Percentiles rank a stretch among this genome's conserved stretches.
Evolutionary conservation across 2,797 vertebrate genomes (phyloP).

Genomic region (Decapterus maruadsi): DNA sequence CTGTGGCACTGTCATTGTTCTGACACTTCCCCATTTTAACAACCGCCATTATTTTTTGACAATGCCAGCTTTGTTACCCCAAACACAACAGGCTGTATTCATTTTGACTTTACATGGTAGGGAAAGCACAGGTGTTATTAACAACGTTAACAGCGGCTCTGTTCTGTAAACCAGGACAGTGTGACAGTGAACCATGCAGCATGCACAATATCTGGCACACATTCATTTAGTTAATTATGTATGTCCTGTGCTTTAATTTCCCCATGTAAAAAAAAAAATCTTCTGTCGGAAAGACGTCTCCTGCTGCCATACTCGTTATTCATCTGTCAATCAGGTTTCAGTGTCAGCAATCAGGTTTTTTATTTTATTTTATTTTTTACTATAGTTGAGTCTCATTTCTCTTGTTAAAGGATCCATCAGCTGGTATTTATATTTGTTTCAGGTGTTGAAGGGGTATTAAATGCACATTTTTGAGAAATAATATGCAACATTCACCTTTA

Average conservation of each 20-base stretch:
- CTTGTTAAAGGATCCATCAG: no score
- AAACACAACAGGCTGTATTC: constrained; percentile 15
- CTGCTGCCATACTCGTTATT: neutral
- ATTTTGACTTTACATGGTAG: neutral
- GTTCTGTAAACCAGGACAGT: neutral
- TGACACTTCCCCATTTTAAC: constrained; percentile 11
- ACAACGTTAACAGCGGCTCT: neutral
- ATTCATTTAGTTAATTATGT: constrained; percentile 2
- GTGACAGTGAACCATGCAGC: neutral
- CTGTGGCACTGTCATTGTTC: constrained; percentile 7
- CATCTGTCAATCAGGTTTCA: neutral
- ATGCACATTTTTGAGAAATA: no score
- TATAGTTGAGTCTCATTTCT: no score
- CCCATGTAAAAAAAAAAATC: no score
- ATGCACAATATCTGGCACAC: neutral
- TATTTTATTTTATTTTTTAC: no score
- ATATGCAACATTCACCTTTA: no score
- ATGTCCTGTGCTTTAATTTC: neutral
- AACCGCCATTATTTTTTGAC: constrained; percentile 23
- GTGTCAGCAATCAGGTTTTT: no score
- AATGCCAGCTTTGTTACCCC: constrained; percentile 22
- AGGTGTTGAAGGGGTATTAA: no score
- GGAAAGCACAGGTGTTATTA: constrained; percentile 14
- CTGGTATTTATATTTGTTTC: no score
- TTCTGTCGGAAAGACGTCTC: neutral